These are phyloP conservation scores for Stictonetta naevosa DNA, from an alignment of 2,113 vertebrate genomes.

Conservation along the genomic window DNA sequence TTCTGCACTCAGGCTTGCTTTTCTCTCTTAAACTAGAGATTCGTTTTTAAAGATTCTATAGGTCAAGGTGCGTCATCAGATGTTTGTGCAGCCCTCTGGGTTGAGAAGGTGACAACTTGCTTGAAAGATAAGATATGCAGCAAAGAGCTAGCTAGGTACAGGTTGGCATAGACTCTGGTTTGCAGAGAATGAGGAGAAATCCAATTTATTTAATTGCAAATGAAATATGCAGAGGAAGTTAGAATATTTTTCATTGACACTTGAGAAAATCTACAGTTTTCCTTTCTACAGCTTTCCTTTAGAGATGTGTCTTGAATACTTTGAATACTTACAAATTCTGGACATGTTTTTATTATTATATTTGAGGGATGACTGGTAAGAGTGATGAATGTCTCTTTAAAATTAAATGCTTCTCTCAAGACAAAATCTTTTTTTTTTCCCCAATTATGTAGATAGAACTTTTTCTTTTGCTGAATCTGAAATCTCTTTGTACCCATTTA, in stretches of 20 bases:
- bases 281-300: no score
- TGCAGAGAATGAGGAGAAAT: neutral
- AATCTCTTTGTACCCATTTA: neutral
- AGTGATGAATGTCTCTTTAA: no score
- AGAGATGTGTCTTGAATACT: no score
- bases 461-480: neutral
- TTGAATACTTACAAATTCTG: no score
- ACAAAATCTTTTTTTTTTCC: no score
- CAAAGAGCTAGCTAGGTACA: neutral
- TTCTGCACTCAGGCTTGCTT: neutral
- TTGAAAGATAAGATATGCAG: neutral
- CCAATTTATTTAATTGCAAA: neutral
- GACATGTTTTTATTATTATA: no score
- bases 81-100: neutral
- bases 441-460: neutral
- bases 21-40: neutral
- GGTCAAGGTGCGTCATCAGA: neutral
- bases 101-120: neutral
- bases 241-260: no score
- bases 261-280: no score
- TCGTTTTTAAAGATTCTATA: neutral
- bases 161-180: neutral
- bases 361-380: no score
- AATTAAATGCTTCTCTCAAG: no score
- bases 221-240: neutral